Base-by-base conservation (phyloP, 92 coral and sea anemone genomes). In the Zoanthus sociatus region DNA sequence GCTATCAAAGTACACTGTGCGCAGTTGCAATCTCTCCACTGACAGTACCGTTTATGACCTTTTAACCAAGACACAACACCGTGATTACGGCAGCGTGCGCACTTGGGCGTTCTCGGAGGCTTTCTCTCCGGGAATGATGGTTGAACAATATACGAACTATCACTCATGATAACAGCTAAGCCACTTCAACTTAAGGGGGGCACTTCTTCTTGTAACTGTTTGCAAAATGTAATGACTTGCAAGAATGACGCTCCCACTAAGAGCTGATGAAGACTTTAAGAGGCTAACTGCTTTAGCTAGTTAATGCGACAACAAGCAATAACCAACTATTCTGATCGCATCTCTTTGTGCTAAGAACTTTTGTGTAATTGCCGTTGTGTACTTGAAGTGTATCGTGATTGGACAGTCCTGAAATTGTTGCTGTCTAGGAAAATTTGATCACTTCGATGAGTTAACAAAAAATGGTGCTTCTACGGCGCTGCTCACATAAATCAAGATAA, bases 11-110 rank as follows among this genome's bases (percentile, higher is more conserved):
- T 95, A 31, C 98, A 95, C 60, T 93, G 96, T 3, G 94, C 93
- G 54, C 98, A 95, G 79, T 88, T 93, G 68, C 98, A 95, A 33
- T 95, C 98, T 32, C 96, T 72, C 98, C 98, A 95, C 51, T 92
- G 87, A 71, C 98, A 95, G 81, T 89, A 95, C 7, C 98, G 86
- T 78, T 95, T 95, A 73, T 95, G 98, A 5, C 98, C 98, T 37
- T 95, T 95, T 54, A 95, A 77, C 95, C 94, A 93, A 15, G 98
- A 95, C 16, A 93, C 94, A 26, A 89, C 92, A 42, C 98, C 98
- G 78, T 95, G 98, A 76, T 89, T 95, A 20, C 94, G 91, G 64
- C 98, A 95, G 17, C 98, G 91, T 3, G 98, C 98, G 68, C 98
- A 95, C 84, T 95, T 95, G 26, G 98, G 98, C 73, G 90, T 91